Base-by-base conservation (phyloP, 1,140 invertebrate genomes). In the Drosophila mauritiana region DNA sequence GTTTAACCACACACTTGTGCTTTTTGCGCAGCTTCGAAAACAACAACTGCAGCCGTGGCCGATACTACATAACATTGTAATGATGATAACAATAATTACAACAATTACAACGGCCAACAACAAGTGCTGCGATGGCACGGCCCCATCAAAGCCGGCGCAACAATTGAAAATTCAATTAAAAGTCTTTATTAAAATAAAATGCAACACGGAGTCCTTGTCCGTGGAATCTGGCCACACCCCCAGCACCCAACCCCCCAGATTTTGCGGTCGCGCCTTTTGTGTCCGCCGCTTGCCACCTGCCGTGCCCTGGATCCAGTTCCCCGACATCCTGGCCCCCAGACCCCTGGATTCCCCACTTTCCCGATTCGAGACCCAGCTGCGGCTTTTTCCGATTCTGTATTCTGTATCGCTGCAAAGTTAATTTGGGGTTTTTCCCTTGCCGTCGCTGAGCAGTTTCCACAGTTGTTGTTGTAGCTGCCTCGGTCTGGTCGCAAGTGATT, bases 181-280 rank as follows among this genome's bases (percentile, higher is more conserved):
- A 88, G 80, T 89, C 84, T 88, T 88, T 88, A 88, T 88, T 88
- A 88, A 89, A 88, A 88, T 88, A 89, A 88, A 88, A 88, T 89
- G 73, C 80, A 69, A 73, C 81, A 83, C 64, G 72, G 65, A 89
- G 64, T 62, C 51, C 67, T 40, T 69, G 51, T 48, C 42, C 25
- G 17, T 11, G 34, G 36, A 10, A 10, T 59, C 59, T 36, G 43
- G 15, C 39, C 58, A 42, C 62, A 25, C 40, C 68, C 46, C 46
- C 43, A 34, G 31, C 67, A 34, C 15, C n/a, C 34, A 20, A 4
- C 34, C 31, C 51, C n/a, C 34, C 42, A 22, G 37, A 43, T 59
- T 81, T 73, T 80, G 73, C 42, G 79, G 82, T 78, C 61, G 64
- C 63, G 72, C 72, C 78, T 68, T 77, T 86, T 77, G 63, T 89